These are phyloP conservation scores for Myotis vivesi DNA, from an alignment of 2,797 vertebrate species.

Conservation along the genomic window DNA sequence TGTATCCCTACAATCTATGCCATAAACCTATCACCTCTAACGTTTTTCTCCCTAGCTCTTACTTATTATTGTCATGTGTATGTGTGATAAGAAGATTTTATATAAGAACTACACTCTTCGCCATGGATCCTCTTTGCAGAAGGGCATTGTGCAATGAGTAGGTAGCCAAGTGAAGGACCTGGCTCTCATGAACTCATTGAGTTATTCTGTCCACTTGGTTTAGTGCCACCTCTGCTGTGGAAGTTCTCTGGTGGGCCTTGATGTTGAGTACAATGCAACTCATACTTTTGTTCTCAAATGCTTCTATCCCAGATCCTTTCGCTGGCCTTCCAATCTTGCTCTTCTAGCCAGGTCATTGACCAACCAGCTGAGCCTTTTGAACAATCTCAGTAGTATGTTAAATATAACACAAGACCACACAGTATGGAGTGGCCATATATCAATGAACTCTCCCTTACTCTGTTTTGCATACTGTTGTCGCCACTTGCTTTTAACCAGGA, in stretches of 20 bases:
- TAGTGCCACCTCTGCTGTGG: too few relatives aligned
- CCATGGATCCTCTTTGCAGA: background rate
- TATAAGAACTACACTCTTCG: background rate
- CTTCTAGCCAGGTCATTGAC: background rate
- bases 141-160: background rate
- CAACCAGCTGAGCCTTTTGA: background rate
- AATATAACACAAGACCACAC: background rate
- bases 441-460: background rate
- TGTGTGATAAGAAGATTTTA: background rate
- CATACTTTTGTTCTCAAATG: background rate
- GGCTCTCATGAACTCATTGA: background rate
- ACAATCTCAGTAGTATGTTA: background rate
- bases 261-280: background rate
- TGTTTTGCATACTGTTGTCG: background rate
- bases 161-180: background rate
- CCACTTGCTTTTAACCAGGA: background rate
- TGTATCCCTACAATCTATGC: background rate
- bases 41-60: background rate
- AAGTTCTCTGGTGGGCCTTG: background rate
- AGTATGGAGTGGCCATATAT: rapidly evolving
- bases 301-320: background rate
- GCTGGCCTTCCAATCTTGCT: background rate
- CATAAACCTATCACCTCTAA: background rate
- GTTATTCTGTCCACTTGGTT: background rate
- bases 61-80: background rate